Conservation (phyloP, 2,113 vertebrate species). For the Copsychus sechellarum region DNA sequence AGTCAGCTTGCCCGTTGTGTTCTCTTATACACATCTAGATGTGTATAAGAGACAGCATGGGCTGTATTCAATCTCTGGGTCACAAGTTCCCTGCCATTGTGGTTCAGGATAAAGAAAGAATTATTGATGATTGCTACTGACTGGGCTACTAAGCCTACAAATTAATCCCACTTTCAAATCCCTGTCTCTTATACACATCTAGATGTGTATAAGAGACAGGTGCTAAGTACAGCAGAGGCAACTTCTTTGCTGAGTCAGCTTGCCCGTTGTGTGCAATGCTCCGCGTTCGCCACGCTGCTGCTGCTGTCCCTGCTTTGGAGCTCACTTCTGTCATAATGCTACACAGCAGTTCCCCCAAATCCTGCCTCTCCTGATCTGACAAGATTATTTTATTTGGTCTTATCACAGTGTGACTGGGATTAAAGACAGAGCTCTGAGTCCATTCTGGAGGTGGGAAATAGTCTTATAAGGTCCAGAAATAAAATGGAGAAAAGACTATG, state of each 20-base stretch:
- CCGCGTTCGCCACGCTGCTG: accelerated
- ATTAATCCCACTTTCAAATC: too few relatives aligned
- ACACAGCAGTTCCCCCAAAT: not conserved
- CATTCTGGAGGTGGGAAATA: not conserved
- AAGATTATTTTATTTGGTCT: not conserved
- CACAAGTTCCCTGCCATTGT: too few relatives aligned
- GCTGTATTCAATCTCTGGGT: too few relatives aligned
- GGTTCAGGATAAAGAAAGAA: too few relatives aligned
- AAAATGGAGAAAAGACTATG: not conserved
- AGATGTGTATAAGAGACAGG: too few relatives aligned
- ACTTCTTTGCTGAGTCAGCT: not conserved
- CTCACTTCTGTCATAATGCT: accelerated
- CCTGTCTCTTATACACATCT: too few relatives aligned
- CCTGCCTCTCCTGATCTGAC: not conserved
- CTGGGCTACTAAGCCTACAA: too few relatives aligned
- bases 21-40: too few relatives aligned
- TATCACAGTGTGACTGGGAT: not conserved
- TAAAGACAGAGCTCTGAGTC: not conserved
- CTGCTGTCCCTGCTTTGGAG: not conserved
- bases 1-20: not conserved
- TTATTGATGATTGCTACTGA: too few relatives aligned
- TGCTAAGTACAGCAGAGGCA: too few relatives aligned
- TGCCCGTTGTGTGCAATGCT: accelerated
- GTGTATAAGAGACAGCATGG: too few relatives aligned
- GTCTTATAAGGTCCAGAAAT: not conserved